Evolutionary conservation across 2,888 invertebrate species (phyloP), one percentile per base, ranked within the genome.

Genomic region (Platerodrilus igneus): DNA sequence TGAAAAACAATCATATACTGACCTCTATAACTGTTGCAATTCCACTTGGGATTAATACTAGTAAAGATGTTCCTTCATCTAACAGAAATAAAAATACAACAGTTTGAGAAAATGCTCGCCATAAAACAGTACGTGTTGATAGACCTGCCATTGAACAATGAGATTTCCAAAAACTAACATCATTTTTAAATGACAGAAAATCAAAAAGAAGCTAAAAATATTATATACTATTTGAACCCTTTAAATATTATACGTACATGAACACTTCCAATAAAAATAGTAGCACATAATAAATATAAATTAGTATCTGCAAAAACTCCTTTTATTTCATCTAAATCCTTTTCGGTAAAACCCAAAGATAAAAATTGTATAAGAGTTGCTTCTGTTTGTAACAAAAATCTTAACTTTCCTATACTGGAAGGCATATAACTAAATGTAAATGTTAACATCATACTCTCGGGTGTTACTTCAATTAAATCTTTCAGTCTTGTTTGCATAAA

Each of bases 111-210:
- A 96, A 88, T 2, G 89, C 89, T 35, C 95, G 77, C 97, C 97
- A 99, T 20, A 93, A 62, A 15, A 96, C 86, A 0, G 91, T 88
- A 42, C 90, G 79, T 2, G 84, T 78, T 0, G 96, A 96, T 10
- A 99, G 70, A 0, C 97, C 91, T 22, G 86, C 91, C 70, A 96
- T 83, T 1, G 86, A 85, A 17, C 79, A 79, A 59, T 89, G 83
- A 11, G 79, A 77, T 39, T 84, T 80, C 97, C 99, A 99, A 67
- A 96, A 99, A 37, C 80, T 80, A 0, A 99, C 88, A 59, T 99
- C 97, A 66, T 95, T 96, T 75, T 97, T 99, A 65, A 99, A 95
- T 0, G 97, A 93, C 35, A 99, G 72, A 62, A 97, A 92, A 66
- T 99, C 97, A 62, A 99, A 92, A 22, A 97, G 70, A 45, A 97